Base-by-base conservation (phyloP, 2,113 vertebrate genomes). In the Dendrocopos noguchii region DNA sequence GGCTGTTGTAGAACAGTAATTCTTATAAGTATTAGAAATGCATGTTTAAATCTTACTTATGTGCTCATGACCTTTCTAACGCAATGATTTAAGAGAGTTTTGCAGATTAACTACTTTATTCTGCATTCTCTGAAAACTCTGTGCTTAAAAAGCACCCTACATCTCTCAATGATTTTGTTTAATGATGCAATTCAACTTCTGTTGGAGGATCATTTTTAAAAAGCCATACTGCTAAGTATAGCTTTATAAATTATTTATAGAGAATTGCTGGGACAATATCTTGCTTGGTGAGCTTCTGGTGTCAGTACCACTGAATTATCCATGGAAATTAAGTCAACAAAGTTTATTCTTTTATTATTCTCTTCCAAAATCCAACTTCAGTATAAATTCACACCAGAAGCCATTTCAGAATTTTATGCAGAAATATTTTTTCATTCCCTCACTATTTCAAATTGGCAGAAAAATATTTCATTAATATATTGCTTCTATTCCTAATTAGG, bases 21-120 rank as follows among this genome's bases (percentile, higher is more conserved):
- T 94, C 56, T 87, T 95, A 53, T 65, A 78, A 57, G 39, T 95
- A 57, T 92, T 91, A 90, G 56, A 80, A 95, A 92, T 91, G 71
- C 60, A 91, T 86, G 77, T 82, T 96, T 97, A 97, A 96, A 96
- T 96, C 93, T 94, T 80, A 92, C 59, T 91, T 96, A 94, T 74
- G 73, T 57, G 61, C 74, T 90, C 72, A 17, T 91, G 94, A 95
- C 94, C 94, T 96, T 96, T 96, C 84, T 90, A 85, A 94, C 65
- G 60, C 33, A 94, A 74, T 91, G 93, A 93, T 96, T 95, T 94
- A 94, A 89, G 86, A 82, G 64, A 76, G 46, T 91, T 92, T 91
- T 89, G n/a, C 61, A 92, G 89, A 94, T 96, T 93, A 95, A 94
- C 46, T 88, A 53, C 72, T 94, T 80, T 77, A 64, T 86, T 95